Base-by-base conservation (phyloP, 2,797 vertebrate genomes). In the Sparidentex hasta region DNA sequence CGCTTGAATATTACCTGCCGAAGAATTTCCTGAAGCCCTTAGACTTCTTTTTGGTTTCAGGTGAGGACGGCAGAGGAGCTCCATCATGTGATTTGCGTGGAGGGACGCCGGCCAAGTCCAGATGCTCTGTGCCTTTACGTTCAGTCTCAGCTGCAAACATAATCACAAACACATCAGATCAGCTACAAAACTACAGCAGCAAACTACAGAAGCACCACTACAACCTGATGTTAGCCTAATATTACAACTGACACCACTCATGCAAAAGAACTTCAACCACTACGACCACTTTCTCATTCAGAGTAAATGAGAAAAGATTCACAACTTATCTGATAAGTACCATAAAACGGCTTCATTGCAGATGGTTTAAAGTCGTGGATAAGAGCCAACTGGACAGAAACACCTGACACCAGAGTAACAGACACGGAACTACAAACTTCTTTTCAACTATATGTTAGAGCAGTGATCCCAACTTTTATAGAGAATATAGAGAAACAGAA, bases 1-100 rank as follows among this genome's bases (percentile, higher is more conserved):
- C n/a, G 0, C 1, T 91, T 2, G 3, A 16, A 2, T 0, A 4
- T 95, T 89, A 97, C 98, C 93, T 98, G 91, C 98, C 98, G 63
- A 99, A 98, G 70, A 99, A 93, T 77, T 95, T 98, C 95, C 90
- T 97, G 71, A 99, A 96, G 25, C 98, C 98, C 79, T 94, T 96
- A 54, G 97, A 92, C 90, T 98, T 99, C 93, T 99, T 99, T 80
- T 94, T 99, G 87, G 95, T 90, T 76, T 98, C 97, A 0, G 97
- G 96, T 5, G 97, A 97, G 0, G 95, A 92, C 0, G 96, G 93
- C 1, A 91, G 92, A 18, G 94, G 84, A 12, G 89, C 93, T 0
- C 64, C 86, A 11, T 92, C 92, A 43, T 90, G 94, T 0, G 95
- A 55, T 61, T 90, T 94, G 18, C 57, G 91, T 6, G 93, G 84